Evolutionary conservation across 2,113 vertebrate genomes (phyloP), one percentile per base, ranked within the genome.

Genomic region (Clarias magur): DNA sequence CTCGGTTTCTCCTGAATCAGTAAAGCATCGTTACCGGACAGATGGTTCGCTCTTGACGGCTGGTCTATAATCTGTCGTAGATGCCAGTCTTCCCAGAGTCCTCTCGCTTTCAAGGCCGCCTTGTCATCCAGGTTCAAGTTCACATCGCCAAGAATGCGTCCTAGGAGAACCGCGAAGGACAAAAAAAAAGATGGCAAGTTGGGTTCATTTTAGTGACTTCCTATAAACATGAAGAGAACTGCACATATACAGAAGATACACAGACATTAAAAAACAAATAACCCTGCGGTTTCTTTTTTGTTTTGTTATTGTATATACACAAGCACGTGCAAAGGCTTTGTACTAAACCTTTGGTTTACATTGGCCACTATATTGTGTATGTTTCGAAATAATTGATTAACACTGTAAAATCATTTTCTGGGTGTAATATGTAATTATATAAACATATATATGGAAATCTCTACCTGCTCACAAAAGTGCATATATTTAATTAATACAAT

Each of bases 11-110:
- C 1, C 73, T 76, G 60, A 56, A 15, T n/a, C 53, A 56, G 75
- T 81, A 53, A 48, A 85, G 54, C 9, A 56, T 17, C 15, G 17
- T 92, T 91, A 96, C 95, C 95, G 94, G 95, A 95, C 76, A 96
- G 94, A 12, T 96, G 95, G 89, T 95, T 95, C 4, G 90, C 91
- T 91, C 95, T 94, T 60, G 93, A 91, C 5, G 95, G 94, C 82
- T 96, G 95, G 88, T 96, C 95, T 73, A 95, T 95, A 75, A 96
- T 94, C 87, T 96, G 95, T 85, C 95, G 94, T 87, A 96, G 89
- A 90, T 95, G 95, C 95, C 95, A 96, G 93, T 96, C 95, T 87
- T 96, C 95, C 95, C 95, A 95, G 80, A 96, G 87, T 86, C 95
- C 95, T 91, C 95, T 91, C 87, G 95, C 94, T 93, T 96, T 96